Base-by-base conservation (phyloP, 2,888 invertebrate species). In the Agrotis puta region DNA sequence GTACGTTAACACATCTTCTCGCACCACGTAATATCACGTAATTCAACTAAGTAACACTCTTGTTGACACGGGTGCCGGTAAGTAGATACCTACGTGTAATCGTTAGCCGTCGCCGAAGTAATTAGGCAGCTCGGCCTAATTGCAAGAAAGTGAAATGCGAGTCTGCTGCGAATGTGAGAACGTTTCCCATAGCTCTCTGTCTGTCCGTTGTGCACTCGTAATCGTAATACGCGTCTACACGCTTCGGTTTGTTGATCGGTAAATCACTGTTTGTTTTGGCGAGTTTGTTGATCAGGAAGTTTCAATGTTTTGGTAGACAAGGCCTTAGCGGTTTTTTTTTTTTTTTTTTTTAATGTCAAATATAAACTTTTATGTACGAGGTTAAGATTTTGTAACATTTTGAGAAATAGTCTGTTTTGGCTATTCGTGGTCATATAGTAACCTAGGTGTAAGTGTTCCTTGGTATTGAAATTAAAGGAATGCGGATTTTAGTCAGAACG, bases 81-180 rank as follows among this genome's bases (percentile, higher is more conserved):
- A 89, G 82, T 77, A 69, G 88, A 90, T 85, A n/a, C n/a, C n/a
- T n/a, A 82, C 85, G 70, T 67, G 82, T 80, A 75, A 85, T 84
- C 85, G 87, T 90, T 89, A 88, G 83, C 81, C 68, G 79, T 70
- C 77, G 71, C 70, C 78, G 74, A 70, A 82, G 77, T 79, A 82
- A 84, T 84, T 84, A 84, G 82, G 78, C 77, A 77, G 83, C 63
- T 84, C 81, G 82, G 86, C 77, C 85, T 88, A 90, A 91, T 90
- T 87, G 86, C 85, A 90, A 87, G 90, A 91, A 91, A 93, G 92
- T 92, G 91, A 92, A 92, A 92, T 85, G 88, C 70, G 88, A 89
- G 80, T 80, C 81, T 69, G 64, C 54, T 70, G 64, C 58, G 69
- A 81, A 79, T 79, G 73, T 80, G 82, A 84, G 87, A 85, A 80